Evolutionary conservation across 2,113 vertebrate genomes (phyloP).

Genomic region (Ellobius talpinus): DNA sequence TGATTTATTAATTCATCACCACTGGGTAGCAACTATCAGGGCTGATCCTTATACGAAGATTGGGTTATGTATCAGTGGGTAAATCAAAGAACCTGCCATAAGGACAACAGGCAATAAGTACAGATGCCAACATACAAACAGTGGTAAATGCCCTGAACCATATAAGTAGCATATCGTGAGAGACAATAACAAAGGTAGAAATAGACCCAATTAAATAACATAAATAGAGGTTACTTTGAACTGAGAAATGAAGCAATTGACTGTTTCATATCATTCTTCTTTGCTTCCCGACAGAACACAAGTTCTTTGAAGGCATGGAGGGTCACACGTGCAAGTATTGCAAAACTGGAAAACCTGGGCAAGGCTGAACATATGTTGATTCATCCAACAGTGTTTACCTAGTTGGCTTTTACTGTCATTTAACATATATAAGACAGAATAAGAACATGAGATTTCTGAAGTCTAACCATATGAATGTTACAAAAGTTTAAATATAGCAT

Average conservation of each 20-base stretch:
- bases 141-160: neutral
- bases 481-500: neutral
- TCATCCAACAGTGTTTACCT: neutral
- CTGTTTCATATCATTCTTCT: neutral
- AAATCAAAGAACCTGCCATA: neutral
- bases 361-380: neutral
- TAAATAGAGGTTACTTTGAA: neutral
- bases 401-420: neutral
- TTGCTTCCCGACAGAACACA: neutral
- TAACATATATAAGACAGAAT: neutral
- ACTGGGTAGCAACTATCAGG: neutral
- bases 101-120: neutral
- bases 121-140: neutral
- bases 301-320: neutral
- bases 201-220: neutral
- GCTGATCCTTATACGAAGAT: neutral
- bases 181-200: neutral
- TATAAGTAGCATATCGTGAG: neutral
- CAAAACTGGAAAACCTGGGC: rapidly evolving
- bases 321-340: neutral
- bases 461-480: conserved; percentile 15
- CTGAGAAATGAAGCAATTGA: neutral
- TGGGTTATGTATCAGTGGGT: neutral
- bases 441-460: neutral
- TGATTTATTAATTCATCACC: neutral